Evolutionary conservation across 2,797 vertebrate species (phyloP).

Genomic region (Eidolon dupreanum): DNA sequence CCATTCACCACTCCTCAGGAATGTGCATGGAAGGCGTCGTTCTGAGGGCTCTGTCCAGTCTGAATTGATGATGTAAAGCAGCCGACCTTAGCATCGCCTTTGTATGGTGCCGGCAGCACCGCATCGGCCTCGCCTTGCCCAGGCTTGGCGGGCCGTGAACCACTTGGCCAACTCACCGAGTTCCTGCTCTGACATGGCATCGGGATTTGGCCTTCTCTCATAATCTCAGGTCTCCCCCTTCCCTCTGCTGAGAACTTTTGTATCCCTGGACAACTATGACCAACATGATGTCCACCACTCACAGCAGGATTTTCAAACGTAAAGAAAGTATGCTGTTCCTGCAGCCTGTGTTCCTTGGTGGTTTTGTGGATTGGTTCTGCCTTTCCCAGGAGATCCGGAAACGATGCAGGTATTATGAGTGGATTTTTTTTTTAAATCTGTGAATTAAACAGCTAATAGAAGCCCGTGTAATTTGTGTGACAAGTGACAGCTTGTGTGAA

Average conservation of each 20-base stretch:
- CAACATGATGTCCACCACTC: background rate
- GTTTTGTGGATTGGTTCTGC: background rate
- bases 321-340: background rate
- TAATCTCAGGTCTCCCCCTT: constrained; percentile 6
- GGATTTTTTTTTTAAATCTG: constrained; percentile 29
- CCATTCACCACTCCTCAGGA: constrained; percentile 85
- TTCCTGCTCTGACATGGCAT: constrained; percentile 75
- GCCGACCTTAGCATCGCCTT: constrained; percentile 82
- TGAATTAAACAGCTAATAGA: constrained; percentile 68
- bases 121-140: constrained; percentile 77
- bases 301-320: background rate
- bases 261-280: background rate
- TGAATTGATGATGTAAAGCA: constrained; percentile 87
- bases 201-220: background rate
- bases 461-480: constrained; percentile 72
- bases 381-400: background rate
- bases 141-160: constrained; percentile 69
- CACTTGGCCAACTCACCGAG: constrained; percentile 28
- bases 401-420: background rate
- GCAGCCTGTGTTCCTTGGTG: background rate
- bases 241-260: constrained; percentile 45
- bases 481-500: constrained; percentile 78
- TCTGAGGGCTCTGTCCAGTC: constrained; percentile 76
- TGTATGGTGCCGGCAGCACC: constrained; percentile 82
- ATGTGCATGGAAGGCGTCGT: constrained; percentile 80